Conservation (phyloP, 2,888 invertebrate species). For the Troglohyphantes excavatus region DNA sequence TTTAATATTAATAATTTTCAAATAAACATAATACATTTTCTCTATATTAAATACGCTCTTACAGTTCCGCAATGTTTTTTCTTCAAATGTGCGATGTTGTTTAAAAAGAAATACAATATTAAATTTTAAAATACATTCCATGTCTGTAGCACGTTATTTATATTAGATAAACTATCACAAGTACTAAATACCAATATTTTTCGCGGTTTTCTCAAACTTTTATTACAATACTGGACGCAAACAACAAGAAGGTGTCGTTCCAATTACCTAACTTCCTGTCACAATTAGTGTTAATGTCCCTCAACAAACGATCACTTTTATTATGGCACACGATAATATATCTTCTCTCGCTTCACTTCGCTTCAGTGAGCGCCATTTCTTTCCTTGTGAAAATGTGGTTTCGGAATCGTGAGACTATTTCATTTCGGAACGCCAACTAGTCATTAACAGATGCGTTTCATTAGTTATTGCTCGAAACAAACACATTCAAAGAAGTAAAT, state of each 20-base stretch:
- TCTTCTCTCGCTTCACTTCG: neutral
- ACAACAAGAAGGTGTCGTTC: neutral
- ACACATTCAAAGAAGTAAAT: neutral
- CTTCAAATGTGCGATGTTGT: too few relatives aligned
- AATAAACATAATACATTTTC: too few relatives aligned
- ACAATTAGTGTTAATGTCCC: neutral
- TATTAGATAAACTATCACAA: too few relatives aligned
- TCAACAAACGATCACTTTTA: neutral
- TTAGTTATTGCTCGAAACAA: neutral
- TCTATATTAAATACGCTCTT: too few relatives aligned
- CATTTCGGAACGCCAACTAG: neutral
- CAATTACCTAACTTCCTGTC: neutral
- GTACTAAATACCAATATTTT: too few relatives aligned
- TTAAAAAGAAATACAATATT: too few relatives aligned
- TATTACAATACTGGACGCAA: neutral
- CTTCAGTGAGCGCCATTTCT: neutral
- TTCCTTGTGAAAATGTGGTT: neutral
- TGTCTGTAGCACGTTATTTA: too few relatives aligned
- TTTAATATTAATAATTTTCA: too few relatives aligned
- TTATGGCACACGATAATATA: neutral
- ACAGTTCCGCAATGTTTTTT: too few relatives aligned
- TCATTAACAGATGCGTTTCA: neutral
- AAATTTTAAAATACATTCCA: too few relatives aligned
- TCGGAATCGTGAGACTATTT: neutral
- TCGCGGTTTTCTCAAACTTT: too few relatives aligned